These are phyloP conservation scores for Saxicola maurus DNA, from an alignment of 2,797 vertebrate species.

Conservation along the genomic window DNA sequence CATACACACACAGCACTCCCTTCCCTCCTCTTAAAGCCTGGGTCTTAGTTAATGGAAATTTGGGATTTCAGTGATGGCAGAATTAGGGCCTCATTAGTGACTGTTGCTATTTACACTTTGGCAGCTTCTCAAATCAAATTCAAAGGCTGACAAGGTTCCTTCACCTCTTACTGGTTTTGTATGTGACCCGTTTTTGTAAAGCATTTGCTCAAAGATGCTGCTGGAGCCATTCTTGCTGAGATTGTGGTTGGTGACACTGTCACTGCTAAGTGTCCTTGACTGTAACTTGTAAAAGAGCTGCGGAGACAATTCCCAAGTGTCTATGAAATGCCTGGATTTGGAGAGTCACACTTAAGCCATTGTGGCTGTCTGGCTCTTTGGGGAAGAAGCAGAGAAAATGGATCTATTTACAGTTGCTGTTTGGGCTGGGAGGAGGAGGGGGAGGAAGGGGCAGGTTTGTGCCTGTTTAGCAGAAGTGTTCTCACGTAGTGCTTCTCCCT, in stretches of 20 bases:
- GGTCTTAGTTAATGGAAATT: constrained; percentile 33
- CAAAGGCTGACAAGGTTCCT: neutral
- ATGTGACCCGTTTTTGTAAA: neutral
- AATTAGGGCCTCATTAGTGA: constrained; percentile 19
- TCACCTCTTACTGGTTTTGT: neutral
- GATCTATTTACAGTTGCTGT: neutral
- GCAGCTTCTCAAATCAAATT: neutral
- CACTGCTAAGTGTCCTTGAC: constrained; percentile 45
- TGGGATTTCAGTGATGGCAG: neutral
- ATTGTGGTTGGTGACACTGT: neutral
- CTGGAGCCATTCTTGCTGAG: neutral
- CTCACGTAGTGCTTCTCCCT: neutral
- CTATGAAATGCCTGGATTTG: neutral
- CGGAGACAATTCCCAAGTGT: neutral
- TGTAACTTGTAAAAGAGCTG: neutral
- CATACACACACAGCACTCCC: neutral
- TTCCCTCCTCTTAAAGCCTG: neutral
- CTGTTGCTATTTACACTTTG: constrained; percentile 27
- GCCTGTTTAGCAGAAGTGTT: neutral
- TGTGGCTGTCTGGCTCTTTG: neutral
- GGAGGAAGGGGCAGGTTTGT: neutral
- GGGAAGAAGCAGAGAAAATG: neutral
- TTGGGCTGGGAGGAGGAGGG: neutral
- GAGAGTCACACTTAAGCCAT: neutral
- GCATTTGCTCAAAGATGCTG: neutral